Evolutionary conservation across 2,797 vertebrate species (phyloP).

Genomic region (Otolemur crassicaudatus): DNA sequence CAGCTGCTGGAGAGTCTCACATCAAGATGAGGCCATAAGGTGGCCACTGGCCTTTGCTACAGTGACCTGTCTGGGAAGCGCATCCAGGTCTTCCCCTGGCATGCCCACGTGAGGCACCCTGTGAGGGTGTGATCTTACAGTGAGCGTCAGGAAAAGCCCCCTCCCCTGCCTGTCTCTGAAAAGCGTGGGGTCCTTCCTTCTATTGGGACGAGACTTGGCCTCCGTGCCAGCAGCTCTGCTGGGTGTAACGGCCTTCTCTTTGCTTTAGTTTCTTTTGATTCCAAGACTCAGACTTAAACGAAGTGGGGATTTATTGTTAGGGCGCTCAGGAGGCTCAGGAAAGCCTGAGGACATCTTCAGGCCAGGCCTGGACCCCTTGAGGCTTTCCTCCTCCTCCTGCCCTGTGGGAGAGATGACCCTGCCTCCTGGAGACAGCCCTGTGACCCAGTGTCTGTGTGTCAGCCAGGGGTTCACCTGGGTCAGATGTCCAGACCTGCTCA

Average conservation of each 20-base stretch:
- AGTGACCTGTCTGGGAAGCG: not conserved
- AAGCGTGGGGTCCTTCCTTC: not conserved
- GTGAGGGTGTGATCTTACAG: too few relatives aligned
- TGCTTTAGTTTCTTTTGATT: not conserved
- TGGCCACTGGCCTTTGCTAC: not conserved
- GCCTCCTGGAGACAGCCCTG: not conserved
- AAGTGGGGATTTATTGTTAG: not conserved
- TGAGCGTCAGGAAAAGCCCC: not conserved
- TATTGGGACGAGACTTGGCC: accelerated
- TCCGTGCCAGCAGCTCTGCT: not conserved
- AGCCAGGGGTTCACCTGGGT: not conserved
- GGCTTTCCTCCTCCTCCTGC: too few relatives aligned
- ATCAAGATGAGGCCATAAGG: not conserved
- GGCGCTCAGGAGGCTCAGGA: accelerated
- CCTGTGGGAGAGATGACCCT: accelerated
- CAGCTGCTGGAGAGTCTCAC: not conserved
- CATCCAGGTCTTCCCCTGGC: not conserved
- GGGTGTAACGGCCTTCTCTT: accelerated
- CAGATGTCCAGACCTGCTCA: not conserved
- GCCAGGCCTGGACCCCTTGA: accelerated
- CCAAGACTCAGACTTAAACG: not conserved
- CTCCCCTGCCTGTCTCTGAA: not conserved
- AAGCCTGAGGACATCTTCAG: accelerated
- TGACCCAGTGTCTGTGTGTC: not conserved
- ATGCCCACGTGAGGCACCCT: not conserved